A percentile compares a stretch with the other conserved stretches of the same genome.
Evolutionary conservation across 2,797 vertebrate genomes (phyloP).

Genomic region (Cynopterus sphinx): DNA sequence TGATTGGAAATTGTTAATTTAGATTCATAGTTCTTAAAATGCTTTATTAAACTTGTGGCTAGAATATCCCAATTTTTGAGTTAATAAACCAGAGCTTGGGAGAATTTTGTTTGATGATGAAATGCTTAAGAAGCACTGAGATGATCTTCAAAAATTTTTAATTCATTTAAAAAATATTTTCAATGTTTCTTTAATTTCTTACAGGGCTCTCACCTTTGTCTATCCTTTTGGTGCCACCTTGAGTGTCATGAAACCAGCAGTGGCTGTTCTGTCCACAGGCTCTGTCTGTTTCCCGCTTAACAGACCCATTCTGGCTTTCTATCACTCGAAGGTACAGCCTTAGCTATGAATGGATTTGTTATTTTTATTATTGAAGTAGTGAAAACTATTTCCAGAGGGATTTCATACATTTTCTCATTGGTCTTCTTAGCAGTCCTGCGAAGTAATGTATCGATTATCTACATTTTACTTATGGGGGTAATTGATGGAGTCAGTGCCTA

Average conservation of each 20-base stretch:
- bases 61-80: background rate
- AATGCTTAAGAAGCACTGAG: background rate
- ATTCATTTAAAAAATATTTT: background rate
- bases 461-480: background rate
- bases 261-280: slow-evolving; percentile 94
- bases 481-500: background rate
- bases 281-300: slow-evolving; percentile 97
- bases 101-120: background rate
- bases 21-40: background rate
- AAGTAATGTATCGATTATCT: background rate
- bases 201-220: slow-evolving; percentile 94
- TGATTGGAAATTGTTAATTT: background rate
- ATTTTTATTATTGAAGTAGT: background rate
- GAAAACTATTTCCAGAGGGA: background rate
- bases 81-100: background rate
- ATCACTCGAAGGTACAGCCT: slow-evolving; percentile 90
- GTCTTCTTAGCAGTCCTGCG: background rate
- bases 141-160: background rate
- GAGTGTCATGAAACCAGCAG: slow-evolving; percentile 95
- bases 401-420: background rate
- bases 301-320: slow-evolving; percentile 95
- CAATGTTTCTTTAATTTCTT: slow-evolving; percentile 57
- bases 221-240: slow-evolving; percentile 97
- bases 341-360: background rate
- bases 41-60: background rate